A percentile compares a stretch with the other conserved stretches of the same genome.
Conservation (phyloP, 1,140 invertebrate genomes). For the Aphaenogaster floridana region DNA sequence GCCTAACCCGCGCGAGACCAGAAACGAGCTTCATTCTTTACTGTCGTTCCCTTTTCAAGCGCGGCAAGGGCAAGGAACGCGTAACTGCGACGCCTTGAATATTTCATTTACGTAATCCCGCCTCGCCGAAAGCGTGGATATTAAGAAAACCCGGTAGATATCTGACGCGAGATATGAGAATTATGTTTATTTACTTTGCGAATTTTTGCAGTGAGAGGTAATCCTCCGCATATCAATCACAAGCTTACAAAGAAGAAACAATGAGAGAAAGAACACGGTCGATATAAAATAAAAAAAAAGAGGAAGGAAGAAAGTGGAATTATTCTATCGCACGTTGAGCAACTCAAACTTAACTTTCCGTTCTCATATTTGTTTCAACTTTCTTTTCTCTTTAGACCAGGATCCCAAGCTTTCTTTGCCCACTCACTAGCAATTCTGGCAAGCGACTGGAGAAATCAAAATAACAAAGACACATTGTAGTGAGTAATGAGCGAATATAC, state of each 20-base stretch:
- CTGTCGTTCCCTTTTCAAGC: conserved; percentile 70
- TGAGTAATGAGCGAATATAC: neutral
- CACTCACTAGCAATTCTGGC: neutral
- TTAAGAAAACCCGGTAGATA: conserved; percentile 53
- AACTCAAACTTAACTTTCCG: conserved; percentile 13
- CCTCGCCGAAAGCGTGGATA: conserved; percentile 67
- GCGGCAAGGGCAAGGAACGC: conserved; percentile 54
- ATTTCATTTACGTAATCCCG: conserved; percentile 75
- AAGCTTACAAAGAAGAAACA: neutral
- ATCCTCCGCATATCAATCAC: neutral
- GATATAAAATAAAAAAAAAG: neutral
- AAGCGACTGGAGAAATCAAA: conserved; percentile 7
- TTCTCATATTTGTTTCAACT: neutral
- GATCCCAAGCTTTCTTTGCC: neutral
- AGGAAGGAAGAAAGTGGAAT: neutral
- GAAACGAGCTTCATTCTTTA: conserved; percentile 76
- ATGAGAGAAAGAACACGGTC: neutral
- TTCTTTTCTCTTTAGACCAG: neutral
- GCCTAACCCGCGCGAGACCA: conserved; percentile 64
- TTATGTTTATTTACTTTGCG: conserved; percentile 63
- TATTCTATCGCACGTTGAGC: neutral
- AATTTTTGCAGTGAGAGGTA: conserved; percentile 21
- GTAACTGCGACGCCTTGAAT: conserved; percentile 67
- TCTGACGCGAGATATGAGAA: conserved; percentile 48
- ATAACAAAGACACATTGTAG: neutral